Conservation (phyloP, 2,888 invertebrate genomes). For the Brassicogethes aeneus region DNA sequence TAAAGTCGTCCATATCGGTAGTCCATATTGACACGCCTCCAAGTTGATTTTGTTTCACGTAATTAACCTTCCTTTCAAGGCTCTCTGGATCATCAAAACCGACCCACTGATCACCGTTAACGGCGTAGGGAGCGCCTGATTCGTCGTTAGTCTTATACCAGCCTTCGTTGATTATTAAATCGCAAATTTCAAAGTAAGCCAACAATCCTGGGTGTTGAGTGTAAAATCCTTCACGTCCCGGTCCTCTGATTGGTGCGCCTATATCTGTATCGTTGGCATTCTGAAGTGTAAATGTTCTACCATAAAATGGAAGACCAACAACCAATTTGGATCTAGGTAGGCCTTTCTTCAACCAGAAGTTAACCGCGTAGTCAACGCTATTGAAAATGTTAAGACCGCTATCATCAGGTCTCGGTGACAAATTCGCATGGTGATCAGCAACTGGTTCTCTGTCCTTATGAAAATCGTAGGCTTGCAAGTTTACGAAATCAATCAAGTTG, state of each 20-base stretch:
- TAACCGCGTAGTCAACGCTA: slow-evolving; percentile 57
- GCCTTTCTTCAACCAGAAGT: slow-evolving; percentile 55
- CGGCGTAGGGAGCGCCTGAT: slow-evolving; percentile 56
- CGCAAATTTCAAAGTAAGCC: slow-evolving; percentile 63
- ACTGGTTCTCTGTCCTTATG: slow-evolving; percentile 40
- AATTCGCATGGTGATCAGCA: slow-evolving; percentile 46
- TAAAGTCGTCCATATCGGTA: slow-evolving; percentile 70
- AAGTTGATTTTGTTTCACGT: slow-evolving; percentile 51
- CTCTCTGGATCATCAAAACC: slow-evolving; percentile 65
- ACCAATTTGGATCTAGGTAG: slow-evolving; percentile 59
- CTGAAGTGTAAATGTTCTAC: slow-evolving; percentile 59
- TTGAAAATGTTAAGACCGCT: slow-evolving; percentile 45
- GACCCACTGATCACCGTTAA: slow-evolving; percentile 70
- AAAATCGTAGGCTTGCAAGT: slow-evolving; percentile 59
- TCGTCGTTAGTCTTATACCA: slow-evolving; percentile 43
- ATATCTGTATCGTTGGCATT: slow-evolving; percentile 43
- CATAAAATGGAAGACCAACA: slow-evolving; percentile 65
- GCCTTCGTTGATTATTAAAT: slow-evolving; percentile 33
- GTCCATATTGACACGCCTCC: slow-evolving; percentile 66
- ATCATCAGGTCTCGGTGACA: slow-evolving; percentile 42
- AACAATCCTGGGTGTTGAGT: slow-evolving; percentile 60
- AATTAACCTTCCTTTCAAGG: slow-evolving; percentile 56
- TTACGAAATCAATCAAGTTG: slow-evolving; percentile 55
- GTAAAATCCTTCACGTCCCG: slow-evolving; percentile 57
- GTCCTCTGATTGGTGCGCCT: slow-evolving; percentile 51